A percentile compares a stretch with the other conserved stretches of the same genome.
Evolutionary conservation across 2,113 vertebrate species (phyloP).

Genomic region (Martes martes): DNA sequence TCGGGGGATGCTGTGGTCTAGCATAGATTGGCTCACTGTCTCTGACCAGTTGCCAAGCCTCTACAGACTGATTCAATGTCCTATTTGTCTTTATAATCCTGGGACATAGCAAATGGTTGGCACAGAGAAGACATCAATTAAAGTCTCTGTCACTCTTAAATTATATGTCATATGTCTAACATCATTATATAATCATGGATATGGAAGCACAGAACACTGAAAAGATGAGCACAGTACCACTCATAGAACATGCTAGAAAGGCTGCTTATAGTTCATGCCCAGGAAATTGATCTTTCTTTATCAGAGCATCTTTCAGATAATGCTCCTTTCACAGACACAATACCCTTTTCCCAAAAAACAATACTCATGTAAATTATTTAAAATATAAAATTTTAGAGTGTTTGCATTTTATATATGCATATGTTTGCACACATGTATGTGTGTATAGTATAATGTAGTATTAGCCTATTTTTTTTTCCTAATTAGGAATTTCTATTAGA

Average conservation of each 20-base stretch:
- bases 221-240: neutral
- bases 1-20: accelerated
- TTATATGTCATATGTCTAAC: neutral
- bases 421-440: neutral
- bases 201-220: neutral
- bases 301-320: neutral
- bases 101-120: neutral
- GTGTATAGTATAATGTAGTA: neutral
- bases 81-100: neutral
- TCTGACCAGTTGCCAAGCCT: neutral
- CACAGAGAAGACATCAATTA: neutral
- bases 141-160: neutral
- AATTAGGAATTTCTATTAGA: neutral
- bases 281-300: neutral
- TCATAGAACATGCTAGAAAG: neutral
- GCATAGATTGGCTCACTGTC: neutral
- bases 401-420: neutral
- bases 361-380: neutral
- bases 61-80: neutral
- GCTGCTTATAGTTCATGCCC: accelerated
- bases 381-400: neutral
- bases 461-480: neutral
- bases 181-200: neutral
- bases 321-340: neutral
- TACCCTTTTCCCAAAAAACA: neutral